A percentile compares a stretch with the other conserved stretches of the same genome.
Evolutionary conservation across 2,113 vertebrate species (phyloP).

Genomic region (Onychostoma macrolepis): DNA sequence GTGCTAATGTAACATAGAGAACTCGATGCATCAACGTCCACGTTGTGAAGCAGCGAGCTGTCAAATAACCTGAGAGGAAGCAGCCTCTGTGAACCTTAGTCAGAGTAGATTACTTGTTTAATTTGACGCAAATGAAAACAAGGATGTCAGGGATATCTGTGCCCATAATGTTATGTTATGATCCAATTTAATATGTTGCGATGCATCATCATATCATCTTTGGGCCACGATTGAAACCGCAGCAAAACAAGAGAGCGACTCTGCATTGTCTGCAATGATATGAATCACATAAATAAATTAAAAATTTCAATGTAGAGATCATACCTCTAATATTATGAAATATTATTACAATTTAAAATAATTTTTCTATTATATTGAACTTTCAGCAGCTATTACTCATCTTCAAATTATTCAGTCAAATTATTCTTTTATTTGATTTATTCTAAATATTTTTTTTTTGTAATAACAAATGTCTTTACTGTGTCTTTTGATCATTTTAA

Average conservation of each 20-base stretch:
- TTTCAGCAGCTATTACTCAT: not conserved
- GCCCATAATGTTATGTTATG: not conserved
- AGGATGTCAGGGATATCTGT: not conserved
- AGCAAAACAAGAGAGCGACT: not conserved
- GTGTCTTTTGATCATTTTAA: not conserved
- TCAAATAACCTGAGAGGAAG: not conserved
- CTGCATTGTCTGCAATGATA: not conserved
- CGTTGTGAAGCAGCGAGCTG: not conserved
- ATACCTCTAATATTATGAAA: not conserved
- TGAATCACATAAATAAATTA: not conserved
- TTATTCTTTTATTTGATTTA: too few relatives aligned
- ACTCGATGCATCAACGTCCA: conserved; percentile 14
- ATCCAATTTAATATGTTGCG: not conserved
- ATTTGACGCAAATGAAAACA: not conserved
- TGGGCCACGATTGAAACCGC: not conserved
- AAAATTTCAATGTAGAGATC: not conserved
- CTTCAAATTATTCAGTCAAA: too few relatives aligned
- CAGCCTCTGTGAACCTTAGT: not conserved
- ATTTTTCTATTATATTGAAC: not conserved
- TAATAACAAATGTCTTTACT: too few relatives aligned
- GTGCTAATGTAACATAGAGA: conserved; percentile 33
- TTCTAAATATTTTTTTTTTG: too few relatives aligned
- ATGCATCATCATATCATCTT: not conserved
- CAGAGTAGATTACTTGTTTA: not conserved
- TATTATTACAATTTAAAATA: too few relatives aligned